Base-by-base conservation (phyloP, 2,113 vertebrate species). In the Buteo buteo region DNA sequence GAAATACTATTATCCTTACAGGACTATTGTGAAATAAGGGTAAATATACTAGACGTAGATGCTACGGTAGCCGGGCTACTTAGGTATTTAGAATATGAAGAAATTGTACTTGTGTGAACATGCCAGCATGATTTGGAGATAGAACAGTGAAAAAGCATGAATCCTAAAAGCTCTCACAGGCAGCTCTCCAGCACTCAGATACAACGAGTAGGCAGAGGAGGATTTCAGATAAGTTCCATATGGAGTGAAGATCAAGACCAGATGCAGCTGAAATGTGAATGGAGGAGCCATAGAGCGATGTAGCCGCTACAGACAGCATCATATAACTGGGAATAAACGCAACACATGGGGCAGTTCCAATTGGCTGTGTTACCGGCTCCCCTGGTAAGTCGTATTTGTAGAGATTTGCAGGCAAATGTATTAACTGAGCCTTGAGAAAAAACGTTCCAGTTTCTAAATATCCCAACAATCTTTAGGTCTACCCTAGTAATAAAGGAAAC, bases 211-310 rank as follows among this genome's bases (percentile, higher is more conserved):
- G 86, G 78, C 88, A 96, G 82, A 81, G 64, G 6, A 94, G 42
- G 52, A 54, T 86, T 91, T 86, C 78, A 88, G 79, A 38, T 89
- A 21, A 66, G 29, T 66, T 82, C 93, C 93, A 94, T 62, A 80
- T 90, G 91, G 78, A 86, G 71, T 6, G 29, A 62, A 91, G 89
- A 93, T 92, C 90, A 90, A 70, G 93, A 91, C 87, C 94, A 97
- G 92, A 96, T 92, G 90, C 58, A 94, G 66, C 82, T 3, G 7
- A 95, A 86, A 90, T n/a, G 17, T 54, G 78, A 93, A 90, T 62
- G 88, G 71, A 86, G 24, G 42, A 96, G 64, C 42, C 55, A 38
- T 61, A 58, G 28, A 50, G 78, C 1, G 3, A 62, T 26, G 50
- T 1, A 61, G 67, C 28, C 3, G 1, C 69, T 77, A 49, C 38